phyloP scores from a whole-genome alignment of 1,140 invertebrate genomes.

The Camponotus pennsylvanicus region DNA sequence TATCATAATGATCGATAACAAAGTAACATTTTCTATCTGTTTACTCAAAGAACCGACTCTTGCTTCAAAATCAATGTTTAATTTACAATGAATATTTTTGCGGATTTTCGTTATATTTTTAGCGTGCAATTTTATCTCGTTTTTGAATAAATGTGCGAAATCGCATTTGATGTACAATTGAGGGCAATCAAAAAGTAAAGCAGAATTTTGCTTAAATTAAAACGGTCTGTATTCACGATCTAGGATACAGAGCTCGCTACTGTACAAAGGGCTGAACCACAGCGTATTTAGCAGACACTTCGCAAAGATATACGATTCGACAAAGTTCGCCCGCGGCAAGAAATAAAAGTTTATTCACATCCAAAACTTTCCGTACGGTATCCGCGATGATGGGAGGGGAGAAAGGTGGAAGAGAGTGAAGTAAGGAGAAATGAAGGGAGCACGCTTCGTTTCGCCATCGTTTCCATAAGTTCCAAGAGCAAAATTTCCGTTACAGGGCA shows the following conservation, averaged over 20 bases:
- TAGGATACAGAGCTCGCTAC: slow-evolving; percentile 18
- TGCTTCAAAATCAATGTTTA: not conserved
- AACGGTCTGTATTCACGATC: slow-evolving; percentile 33
- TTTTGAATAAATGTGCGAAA: not conserved
- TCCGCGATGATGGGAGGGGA: slow-evolving; percentile 49
- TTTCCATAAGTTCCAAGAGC: slow-evolving; percentile 62
- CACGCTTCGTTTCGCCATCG: slow-evolving; percentile 60
- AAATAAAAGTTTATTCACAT: slow-evolving; percentile 72
- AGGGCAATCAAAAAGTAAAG: not conserved
- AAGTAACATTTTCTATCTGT: not conserved
- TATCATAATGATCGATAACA: not conserved
- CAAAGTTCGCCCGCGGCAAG: slow-evolving; percentile 49
- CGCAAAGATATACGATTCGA: slow-evolving; percentile 60
- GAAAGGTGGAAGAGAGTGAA: not conserved
- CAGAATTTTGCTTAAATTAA: slow-evolving; percentile 47
- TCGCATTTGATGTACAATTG: slow-evolving; percentile 11
- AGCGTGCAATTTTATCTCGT: not conserved
- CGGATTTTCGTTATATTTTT: not conserved
- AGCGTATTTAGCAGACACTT: slow-evolving; percentile 46
- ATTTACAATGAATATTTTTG: not conserved
- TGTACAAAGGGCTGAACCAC: slow-evolving; percentile 10
- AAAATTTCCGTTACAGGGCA: slow-evolving; percentile 64
- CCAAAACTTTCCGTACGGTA: slow-evolving; percentile 61
- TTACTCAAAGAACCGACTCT: not conserved
- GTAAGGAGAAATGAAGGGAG: slow-evolving; percentile 20